Base-by-base conservation (phyloP, 2,888 invertebrate species). In the Dryomyza anilis region DNA sequence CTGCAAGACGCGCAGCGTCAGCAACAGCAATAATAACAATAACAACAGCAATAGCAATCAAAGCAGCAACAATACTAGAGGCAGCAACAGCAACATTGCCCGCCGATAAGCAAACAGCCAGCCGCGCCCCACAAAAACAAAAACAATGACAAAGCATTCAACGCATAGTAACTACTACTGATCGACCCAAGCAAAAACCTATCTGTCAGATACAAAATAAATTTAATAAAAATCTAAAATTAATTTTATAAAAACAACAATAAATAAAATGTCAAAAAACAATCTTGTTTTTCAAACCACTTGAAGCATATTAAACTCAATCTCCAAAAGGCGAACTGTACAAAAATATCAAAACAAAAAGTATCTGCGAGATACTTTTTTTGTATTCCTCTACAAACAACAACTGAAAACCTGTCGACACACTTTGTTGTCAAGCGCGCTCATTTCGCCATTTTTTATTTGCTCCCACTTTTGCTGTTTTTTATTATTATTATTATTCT, bases 111-210 rank as follows among this genome's bases (percentile, higher is more conserved):
- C 3, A 19, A 16, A 21, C n/a, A 6, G 59, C 29, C 60, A 25
- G 30, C 52, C 60, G 60, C 60, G 52, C 60, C 60, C 52, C 48
- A n/a, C n/a, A 21, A 59, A 48, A 46, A 46, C 19, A 59, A 36
- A 21, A 39, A 56, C 36, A 39, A 39, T 16, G 6, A 23, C 14
- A 43, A 19, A 5, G 25, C n/a, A 46, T 30, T 16, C 14, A 29
- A 33, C 16, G 25, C 2, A 36, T 39, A 36, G 14, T 14, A 55
- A 33, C 14, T 1, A 36, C n/a, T 19, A 33, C 55, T 21, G 12
- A 33, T n/a, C 29, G 8, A 27, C 5, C 12, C 48, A 48, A 25
- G 1, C 48, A 19, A 25, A 14, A 14, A 48, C 19, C 19, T 16
- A 16, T 16, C 16, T 16, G 7, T 43, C n/a, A 43, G 43, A 8